Evolutionary conservation across 2,113 vertebrate genomes (phyloP).

Genomic region (Irena cyanogastra): DNA sequence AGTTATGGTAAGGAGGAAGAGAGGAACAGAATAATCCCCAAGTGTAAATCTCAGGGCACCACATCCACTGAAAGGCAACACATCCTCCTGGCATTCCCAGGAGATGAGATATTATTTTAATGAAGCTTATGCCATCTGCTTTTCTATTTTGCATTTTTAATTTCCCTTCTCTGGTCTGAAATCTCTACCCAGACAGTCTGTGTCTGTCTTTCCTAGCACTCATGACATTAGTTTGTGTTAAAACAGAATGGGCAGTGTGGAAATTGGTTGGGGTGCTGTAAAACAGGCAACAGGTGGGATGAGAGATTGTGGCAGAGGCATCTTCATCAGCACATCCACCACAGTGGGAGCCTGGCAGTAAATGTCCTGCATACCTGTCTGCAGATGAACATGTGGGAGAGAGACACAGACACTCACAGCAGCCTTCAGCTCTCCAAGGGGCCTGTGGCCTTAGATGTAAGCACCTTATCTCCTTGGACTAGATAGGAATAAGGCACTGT

Average conservation of each 20-base stretch:
- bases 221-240: not conserved
- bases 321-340: not conserved
- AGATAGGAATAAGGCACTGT: not conserved
- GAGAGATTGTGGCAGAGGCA: not conserved
- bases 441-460: not conserved
- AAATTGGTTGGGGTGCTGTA: not conserved
- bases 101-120: not conserved
- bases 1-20: not conserved
- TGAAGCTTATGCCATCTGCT: conserved; percentile 44
- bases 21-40: not conserved
- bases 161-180: not conserved
- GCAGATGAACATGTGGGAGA: not conserved
- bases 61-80: not conserved
- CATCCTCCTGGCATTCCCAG: not conserved
- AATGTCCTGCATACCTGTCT: not conserved
- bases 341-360: not conserved
- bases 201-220: not conserved
- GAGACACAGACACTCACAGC: not conserved
- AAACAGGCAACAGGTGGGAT: not conserved
- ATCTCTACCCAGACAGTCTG: not conserved
- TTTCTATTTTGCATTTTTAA: conserved; percentile 18
- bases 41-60: not conserved
- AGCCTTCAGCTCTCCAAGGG: not conserved
- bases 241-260: not conserved
- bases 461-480: not conserved